Percentiles rank a stretch among this genome's conserved stretches.
Conservation (phyloP, 2,888 invertebrate species). For the Shargacucullia verbasci region DNA sequence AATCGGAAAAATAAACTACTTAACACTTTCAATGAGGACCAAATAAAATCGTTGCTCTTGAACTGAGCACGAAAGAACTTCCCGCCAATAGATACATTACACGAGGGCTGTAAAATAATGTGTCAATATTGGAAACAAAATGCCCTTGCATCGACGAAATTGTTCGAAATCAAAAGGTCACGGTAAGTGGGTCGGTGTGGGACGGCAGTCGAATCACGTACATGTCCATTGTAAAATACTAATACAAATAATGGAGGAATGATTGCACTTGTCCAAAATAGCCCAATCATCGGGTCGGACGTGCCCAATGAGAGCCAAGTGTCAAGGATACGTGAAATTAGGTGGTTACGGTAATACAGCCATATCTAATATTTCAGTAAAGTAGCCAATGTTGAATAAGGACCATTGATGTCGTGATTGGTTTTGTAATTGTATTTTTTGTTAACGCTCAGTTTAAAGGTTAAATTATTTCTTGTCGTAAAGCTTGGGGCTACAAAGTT, state of each 20-base stretch:
- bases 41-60: no score
- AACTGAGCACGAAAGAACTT: no score
- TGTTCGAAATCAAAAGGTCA: slow-evolving; percentile 69
- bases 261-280: slow-evolving; percentile 72
- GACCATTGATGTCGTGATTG: slow-evolving; percentile 25
- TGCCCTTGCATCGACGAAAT: slow-evolving; percentile 64
- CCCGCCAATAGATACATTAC: slow-evolving; percentile 26
- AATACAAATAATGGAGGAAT: slow-evolving; percentile 67
- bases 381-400: slow-evolving; percentile 32
- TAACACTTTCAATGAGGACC: no score
- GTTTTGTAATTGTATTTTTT: slow-evolving; percentile 11
- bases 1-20: no score
- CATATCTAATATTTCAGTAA: slow-evolving; percentile 33
- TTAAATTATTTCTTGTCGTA: no score
- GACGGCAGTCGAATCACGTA: slow-evolving; percentile 73
- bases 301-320: slow-evolving; percentile 65
- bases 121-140: slow-evolving; percentile 57
- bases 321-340: slow-evolving; percentile 73
- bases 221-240: slow-evolving; percentile 65
- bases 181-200: slow-evolving; percentile 69
- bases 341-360: slow-evolving; percentile 43
- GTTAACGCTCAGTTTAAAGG: neutral
- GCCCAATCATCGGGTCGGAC: slow-evolving; percentile 68
- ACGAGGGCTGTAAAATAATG: slow-evolving; percentile 48
- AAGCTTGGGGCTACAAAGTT: no score